Base-by-base conservation (phyloP, 2,113 vertebrate genomes). In the Syngnathus scovelli region DNA sequence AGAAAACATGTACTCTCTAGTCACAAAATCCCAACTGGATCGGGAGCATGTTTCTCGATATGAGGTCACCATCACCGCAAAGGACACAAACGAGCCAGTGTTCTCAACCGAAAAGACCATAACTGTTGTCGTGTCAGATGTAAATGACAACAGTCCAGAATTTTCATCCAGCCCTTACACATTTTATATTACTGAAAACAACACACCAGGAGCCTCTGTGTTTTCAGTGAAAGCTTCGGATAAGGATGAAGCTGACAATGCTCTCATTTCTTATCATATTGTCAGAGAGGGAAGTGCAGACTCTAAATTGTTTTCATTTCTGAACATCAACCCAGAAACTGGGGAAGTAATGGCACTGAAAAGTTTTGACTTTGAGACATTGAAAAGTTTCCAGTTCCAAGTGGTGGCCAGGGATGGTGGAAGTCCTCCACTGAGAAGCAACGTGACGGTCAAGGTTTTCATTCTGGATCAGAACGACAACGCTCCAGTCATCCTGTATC, bases 111-210 rank as follows among this genome's bases (percentile, higher is more conserved):
- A 85, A 0, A 86, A 73, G 61, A 88, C 76, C 43, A 73, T 92
- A 4, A 78, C 63, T 58, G 79, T 92, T 1, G 71, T 60, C 19
- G 67, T 92, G 27, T 86, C 89, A 68, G 91, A 92, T 77, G 78
- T 91, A 15, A 90, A 90, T 71, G 88, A 89, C 27, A 90, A 90
- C 59, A 74, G 68, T 38, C 88, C 83, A 27, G 63, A 80, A 52
- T 90, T 90, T 79, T 75, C 65, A 39, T 54, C 52, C 6, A 81
- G 21, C 48, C 78, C 80, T 0, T 85, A 86, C 12, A 74, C 36
- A 1, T 80, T 89, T 16, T 88, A 88, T 76, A 39, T 90, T 2
- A 38, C 8, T 6, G 88, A 90, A 44, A 87, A 86, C 37, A 90
- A 90, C 59, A 39, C 1, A 18, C 69, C 84, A 46, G 88, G 86